phyloP scores from a whole-genome alignment of 2,888 invertebrate species.

The Brassicogethes aeneus region DNA sequence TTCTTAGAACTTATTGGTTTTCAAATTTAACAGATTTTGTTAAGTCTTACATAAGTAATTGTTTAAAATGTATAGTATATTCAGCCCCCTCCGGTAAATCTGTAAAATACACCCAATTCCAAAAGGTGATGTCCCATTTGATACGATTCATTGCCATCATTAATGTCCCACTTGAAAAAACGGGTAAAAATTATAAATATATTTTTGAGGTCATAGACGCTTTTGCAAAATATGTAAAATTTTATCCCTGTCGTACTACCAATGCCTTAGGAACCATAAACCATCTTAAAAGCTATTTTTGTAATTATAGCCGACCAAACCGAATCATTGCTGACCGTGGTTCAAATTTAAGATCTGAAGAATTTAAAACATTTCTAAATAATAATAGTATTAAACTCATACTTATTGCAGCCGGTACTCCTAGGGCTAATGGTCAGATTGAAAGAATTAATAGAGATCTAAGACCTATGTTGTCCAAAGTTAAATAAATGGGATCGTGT shows the following conservation, averaged over 20 bases:
- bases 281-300: conserved; percentile 14
- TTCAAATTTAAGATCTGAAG: conserved; percentile 12
- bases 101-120: conserved; percentile 9
- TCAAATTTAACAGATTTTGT: no score
- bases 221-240: conserved; percentile 22
- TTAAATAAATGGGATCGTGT: conserved; percentile 1
- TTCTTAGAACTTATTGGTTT: no score
- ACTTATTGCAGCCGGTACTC: not conserved
- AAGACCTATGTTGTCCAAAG: not conserved
- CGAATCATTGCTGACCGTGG: conserved; percentile 18
- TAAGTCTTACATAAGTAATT: conserved; percentile 10
- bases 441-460: not conserved
- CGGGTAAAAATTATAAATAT: conserved; percentile 11
- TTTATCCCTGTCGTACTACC: conserved; percentile 18
- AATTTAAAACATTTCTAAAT: conserved; percentile 16
- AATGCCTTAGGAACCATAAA: conserved; percentile 14
- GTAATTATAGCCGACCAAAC: conserved; percentile 9
- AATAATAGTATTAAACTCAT: not conserved
- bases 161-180: conserved; percentile 8
- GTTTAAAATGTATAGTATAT: conserved; percentile 11
- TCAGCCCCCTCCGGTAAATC: conserved; percentile 7
- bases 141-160: conserved; percentile 10
- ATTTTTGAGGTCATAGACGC: conserved; percentile 23
- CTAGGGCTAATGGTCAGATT: no score
- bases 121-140: conserved; percentile 9